These are phyloP conservation scores for Dendrocopos noguchii DNA, from an alignment of 2,113 vertebrate genomes.

Conservation along the genomic window DNA sequence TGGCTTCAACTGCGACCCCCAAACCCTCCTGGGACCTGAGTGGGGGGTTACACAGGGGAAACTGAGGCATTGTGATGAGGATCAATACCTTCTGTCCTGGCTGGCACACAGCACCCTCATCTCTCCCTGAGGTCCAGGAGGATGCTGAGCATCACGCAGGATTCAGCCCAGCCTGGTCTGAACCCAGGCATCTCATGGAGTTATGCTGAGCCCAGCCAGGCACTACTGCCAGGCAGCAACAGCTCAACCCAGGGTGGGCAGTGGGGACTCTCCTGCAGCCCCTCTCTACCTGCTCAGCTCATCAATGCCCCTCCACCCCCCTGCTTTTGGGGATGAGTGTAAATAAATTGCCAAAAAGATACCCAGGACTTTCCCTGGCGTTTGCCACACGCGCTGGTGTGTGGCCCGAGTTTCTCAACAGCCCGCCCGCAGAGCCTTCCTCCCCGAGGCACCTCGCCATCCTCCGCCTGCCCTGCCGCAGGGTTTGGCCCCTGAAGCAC, in stretches of 20 bases:
- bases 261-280: background rate
- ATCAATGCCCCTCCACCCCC: fast-evolving
- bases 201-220: background rate
- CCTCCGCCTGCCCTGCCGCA: background rate
- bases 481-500: background rate
- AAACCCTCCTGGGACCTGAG: fast-evolving
- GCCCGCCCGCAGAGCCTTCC: background rate
- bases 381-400: background rate
- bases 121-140: background rate
- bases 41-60: background rate
- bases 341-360: background rate
- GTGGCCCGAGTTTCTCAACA: background rate
- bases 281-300: background rate
- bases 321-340: fast-evolving
- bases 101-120: background rate
- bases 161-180: background rate
- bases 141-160: background rate
- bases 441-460: background rate
- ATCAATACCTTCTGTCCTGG: background rate
- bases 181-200: fast-evolving
- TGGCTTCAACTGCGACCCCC: background rate
- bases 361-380: background rate
- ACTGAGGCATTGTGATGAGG: background rate
- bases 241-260: fast-evolving
- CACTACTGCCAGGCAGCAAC: fast-evolving